Percentiles rank a stretch among this genome's conserved stretches.
Evolutionary conservation across 2,113 vertebrate genomes (phyloP).

Genomic region (Riparia riparia): DNA sequence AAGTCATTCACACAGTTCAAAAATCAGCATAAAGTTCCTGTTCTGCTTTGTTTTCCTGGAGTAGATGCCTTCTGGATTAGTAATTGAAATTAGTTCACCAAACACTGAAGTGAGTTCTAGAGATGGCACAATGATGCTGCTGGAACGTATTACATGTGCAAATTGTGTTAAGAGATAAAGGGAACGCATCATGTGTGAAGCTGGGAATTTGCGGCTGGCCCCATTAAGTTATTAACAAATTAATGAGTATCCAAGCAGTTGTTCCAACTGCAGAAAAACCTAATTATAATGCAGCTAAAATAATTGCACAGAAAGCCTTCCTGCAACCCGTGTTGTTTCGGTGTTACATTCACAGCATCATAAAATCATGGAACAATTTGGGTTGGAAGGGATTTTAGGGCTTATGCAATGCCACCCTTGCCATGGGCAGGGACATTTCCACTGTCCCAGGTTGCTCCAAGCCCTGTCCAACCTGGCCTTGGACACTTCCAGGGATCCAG

Average conservation of each 20-base stretch:
- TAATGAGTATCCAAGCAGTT: neutral
- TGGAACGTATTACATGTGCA: neutral
- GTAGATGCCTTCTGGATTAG: neutral
- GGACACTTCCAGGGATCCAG: neutral
- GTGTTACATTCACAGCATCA: neutral
- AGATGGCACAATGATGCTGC: neutral
- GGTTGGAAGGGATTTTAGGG: neutral
- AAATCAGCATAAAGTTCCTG: neutral
- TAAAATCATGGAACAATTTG: neutral
- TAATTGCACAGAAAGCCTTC: neutral
- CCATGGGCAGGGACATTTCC: neutral
- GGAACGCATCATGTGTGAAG: neutral
- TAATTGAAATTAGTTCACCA: neutral
- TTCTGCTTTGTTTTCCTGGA: neutral
- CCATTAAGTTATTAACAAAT: neutral
- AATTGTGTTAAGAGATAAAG: neutral
- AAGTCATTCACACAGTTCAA: neutral
- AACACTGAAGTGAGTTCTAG: neutral
- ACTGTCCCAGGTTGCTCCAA: fast-evolving
- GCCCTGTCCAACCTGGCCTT: fast-evolving
- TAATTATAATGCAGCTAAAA: neutral
- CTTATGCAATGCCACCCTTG: fast-evolving
- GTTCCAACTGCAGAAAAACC: neutral
- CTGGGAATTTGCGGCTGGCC: neutral
- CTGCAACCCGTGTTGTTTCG: neutral